These are phyloP conservation scores for Chaetogeoica ovagalla DNA, from an alignment of 2,888 invertebrate species.

Conservation along the genomic window DNA sequence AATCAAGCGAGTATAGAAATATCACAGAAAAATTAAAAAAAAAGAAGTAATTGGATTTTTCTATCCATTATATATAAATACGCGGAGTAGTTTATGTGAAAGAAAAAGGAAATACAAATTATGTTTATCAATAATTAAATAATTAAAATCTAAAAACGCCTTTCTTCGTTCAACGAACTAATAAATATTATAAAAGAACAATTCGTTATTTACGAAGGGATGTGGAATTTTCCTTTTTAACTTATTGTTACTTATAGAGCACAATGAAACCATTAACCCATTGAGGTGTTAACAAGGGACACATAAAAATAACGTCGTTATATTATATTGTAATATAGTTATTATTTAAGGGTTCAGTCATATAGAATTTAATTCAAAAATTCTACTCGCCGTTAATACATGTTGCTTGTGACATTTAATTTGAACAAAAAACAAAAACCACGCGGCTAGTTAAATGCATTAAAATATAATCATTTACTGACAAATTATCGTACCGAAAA, in stretches of 20 bases:
- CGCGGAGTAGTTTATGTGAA: no score
- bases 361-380: not conserved
- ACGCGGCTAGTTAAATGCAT: no score
- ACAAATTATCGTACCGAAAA: no score
- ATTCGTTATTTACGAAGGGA: no score
- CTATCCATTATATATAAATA: no score
- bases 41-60: no score
- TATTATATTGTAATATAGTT: not conserved
- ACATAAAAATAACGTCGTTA: not conserved
- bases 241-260: not conserved
- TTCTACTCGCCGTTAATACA: no score
- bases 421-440: no score
- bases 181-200: not conserved
- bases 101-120: not conserved
- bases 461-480: no score
- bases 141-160: not conserved
- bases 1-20: no score
- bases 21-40: no score
- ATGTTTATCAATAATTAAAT: not conserved
- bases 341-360: not conserved
- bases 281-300: slow-evolving; percentile 1
- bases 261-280: not conserved
- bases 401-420: no score
- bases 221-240: not conserved
- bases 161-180: not conserved